Percentiles rank a stretch among this genome's conserved stretches.
phyloP scores from a whole-genome alignment of 2,797 vertebrate genomes.

The Scarus forsteni region DNA sequence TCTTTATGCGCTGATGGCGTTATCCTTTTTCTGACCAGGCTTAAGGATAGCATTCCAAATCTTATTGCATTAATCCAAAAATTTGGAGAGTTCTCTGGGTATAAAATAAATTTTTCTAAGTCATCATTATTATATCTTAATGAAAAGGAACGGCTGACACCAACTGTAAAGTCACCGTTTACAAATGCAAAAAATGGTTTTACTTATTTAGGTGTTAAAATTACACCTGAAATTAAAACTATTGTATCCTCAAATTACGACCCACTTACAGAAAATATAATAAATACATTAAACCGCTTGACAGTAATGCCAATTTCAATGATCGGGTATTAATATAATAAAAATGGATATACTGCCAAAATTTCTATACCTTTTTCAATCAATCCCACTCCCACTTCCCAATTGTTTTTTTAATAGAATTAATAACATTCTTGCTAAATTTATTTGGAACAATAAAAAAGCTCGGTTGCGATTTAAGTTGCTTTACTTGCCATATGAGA shows the following conservation, averaged over 20 bases:
- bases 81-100: constrained; percentile 2
- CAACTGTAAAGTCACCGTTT: constrained; percentile 1
- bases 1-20: no score
- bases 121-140: constrained; percentile 2
- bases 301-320: constrained; percentile 23
- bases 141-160: neutral
- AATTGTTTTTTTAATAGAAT: constrained; percentile 5
- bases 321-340: neutral
- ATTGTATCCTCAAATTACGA: constrained; percentile 14
- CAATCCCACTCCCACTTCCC: neutral
- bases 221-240: neutral
- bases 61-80: neutral
- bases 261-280: neutral
- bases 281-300: neutral
- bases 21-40: neutral
- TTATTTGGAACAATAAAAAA: constrained; percentile 3
- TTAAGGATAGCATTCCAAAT: neutral
- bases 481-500: no score
- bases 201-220: constrained; percentile 4
- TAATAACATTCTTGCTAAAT: constrained; percentile 25
- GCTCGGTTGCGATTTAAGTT: no score
- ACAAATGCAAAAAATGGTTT: constrained; percentile 4
- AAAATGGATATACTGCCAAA: neutral
- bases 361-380: constrained; percentile 1
- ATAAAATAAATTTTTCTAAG: constrained; percentile 9